These are phyloP conservation scores for Julus scanicus DNA, from an alignment of 2,888 invertebrate species.

Conservation along the genomic window DNA sequence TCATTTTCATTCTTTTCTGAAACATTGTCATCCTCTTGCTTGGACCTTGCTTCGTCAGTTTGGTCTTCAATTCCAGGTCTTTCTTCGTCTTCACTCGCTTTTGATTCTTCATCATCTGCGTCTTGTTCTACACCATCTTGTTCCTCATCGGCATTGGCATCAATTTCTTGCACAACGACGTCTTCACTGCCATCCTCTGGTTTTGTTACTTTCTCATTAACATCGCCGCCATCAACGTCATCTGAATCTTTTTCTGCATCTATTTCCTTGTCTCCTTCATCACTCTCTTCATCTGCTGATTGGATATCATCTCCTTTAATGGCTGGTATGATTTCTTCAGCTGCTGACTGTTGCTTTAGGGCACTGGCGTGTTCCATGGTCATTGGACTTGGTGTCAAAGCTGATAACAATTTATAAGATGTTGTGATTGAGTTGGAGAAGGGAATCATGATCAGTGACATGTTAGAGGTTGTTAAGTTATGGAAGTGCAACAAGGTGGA, in stretches of 20 bases:
- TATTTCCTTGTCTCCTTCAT: neutral
- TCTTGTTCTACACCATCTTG: conserved; percentile 18
- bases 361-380: neutral
- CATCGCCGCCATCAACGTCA: neutral
- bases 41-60: neutral
- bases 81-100: conserved; percentile 46
- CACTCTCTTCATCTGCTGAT: neutral
- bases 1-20: neutral
- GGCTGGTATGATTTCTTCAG: neutral
- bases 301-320: neutral
- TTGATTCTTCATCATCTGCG: conserved; percentile 45
- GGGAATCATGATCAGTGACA: neutral
- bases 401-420: conserved; percentile 28
- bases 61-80: neutral
- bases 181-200: neutral
- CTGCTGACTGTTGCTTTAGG: conserved; percentile 6
- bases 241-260: conserved; percentile 51
- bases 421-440: neutral
- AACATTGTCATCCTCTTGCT: neutral
- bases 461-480: neutral
- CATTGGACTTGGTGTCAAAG: conserved; percentile 57
- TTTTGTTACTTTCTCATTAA: neutral
- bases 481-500: neutral
- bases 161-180: conserved; percentile 8
- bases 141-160: neutral